Conservation (phyloP, 1,140 invertebrate genomes). For the Ceratina australensis region DNA sequence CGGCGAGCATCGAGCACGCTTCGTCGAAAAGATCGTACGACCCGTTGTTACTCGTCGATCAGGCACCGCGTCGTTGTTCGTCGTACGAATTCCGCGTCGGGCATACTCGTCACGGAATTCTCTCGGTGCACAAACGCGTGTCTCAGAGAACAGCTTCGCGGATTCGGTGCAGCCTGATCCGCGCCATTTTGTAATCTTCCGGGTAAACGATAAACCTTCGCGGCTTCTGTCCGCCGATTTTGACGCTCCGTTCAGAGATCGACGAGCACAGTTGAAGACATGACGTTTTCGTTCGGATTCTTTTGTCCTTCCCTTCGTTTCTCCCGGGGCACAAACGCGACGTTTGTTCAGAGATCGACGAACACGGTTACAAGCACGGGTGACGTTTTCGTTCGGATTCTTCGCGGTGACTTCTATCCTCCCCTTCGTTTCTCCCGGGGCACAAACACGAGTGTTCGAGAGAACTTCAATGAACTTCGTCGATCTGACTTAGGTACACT, state of each 20-base stretch:
- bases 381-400: not conserved
- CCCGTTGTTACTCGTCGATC: not conserved
- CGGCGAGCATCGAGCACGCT: too few relatives aligned
- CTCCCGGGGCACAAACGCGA: not conserved
- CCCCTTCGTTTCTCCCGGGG: not conserved
- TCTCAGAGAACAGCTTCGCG: not conserved
- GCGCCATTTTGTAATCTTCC: conserved; percentile 22
- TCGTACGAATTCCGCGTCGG: not conserved
- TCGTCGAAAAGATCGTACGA: too few relatives aligned
- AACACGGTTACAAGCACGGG: not conserved
- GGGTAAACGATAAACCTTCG: not conserved
- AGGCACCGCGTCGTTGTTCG: not conserved
- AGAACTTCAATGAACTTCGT: too few relatives aligned
- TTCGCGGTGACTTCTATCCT: not conserved
- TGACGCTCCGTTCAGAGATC: not conserved
- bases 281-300: not conserved
- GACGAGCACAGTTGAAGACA: not conserved
- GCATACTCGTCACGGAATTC: not conserved
- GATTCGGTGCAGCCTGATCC: not conserved
- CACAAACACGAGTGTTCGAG: not conserved
- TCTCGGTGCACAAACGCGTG: not conserved
- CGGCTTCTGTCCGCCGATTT: too few relatives aligned
- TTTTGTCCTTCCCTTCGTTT: not conserved
- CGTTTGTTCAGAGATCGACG: not conserved
- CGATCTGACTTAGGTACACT: not conserved